phyloP scores from a whole-genome alignment of 2,113 vertebrate genomes.

The Stercorarius parasiticus region DNA sequence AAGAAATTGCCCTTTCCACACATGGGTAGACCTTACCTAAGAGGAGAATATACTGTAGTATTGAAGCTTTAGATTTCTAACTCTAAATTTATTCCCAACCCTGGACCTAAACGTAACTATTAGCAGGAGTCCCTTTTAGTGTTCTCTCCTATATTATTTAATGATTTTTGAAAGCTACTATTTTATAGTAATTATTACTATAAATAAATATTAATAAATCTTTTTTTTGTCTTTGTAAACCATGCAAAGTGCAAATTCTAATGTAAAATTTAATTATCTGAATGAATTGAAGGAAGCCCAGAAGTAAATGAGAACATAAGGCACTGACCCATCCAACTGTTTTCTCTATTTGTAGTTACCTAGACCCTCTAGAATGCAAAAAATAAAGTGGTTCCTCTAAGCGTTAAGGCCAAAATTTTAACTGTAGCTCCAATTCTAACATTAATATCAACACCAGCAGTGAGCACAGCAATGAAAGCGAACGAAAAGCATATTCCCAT shows the following conservation, averaged over 20 bases:
- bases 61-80: not conserved
- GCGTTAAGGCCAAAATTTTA: not conserved
- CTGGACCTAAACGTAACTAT: not conserved
- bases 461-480: not conserved
- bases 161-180: not conserved
- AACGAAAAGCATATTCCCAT: not conserved
- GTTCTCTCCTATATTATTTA: not conserved
- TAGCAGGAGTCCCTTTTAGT: not conserved
- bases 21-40: not conserved
- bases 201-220: not conserved
- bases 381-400: not conserved
- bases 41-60: not conserved
- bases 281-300: not conserved
- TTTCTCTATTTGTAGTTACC: not conserved
- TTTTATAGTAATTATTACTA: not conserved
- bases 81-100: not conserved
- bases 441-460: not conserved
- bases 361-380: not conserved
- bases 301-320: not conserved
- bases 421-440: not conserved
- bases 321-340: not conserved
- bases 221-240: not conserved
- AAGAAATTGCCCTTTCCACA: not conserved
- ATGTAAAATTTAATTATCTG: not conserved
- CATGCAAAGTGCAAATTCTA: not conserved